phyloP scores from a whole-genome alignment of 2,797 vertebrate species.

The Enteromius anoplus region DNA sequence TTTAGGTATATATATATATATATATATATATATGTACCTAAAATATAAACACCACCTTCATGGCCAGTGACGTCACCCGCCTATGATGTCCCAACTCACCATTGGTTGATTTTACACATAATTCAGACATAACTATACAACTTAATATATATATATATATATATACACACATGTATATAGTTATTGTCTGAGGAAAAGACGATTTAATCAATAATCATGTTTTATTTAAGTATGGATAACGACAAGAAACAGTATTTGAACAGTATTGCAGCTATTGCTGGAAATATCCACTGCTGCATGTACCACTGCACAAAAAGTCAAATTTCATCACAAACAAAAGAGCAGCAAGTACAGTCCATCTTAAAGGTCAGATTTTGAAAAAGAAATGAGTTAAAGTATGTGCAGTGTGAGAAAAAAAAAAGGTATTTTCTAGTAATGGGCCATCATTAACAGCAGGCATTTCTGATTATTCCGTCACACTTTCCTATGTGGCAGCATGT shows the following conservation, averaged over 20 bases:
- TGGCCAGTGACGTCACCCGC: no score
- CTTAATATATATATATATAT: no score
- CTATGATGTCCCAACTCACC: no score
- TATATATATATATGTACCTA: no score
- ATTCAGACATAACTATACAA: no score
- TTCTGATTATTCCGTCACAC: neutral
- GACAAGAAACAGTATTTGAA: neutral
- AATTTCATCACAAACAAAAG: neutral
- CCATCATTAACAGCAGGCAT: neutral
- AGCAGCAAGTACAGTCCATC: neutral
- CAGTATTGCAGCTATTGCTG: neutral
- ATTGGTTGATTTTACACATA: no score
- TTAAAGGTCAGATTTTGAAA: conserved; percentile 2
- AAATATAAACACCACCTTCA: no score
- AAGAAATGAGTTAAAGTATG: neutral
- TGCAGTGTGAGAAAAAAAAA: neutral
- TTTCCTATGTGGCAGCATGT: neutral
- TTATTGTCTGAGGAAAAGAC: neutral
- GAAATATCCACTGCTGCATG: neutral
- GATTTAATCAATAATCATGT: no score
- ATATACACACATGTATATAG: no score
- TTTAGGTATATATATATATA: no score
- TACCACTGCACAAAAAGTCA: neutral
- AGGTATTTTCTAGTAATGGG: neutral
- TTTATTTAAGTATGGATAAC: neutral